Percentiles rank a stretch among this genome's conserved stretches.
Evolutionary conservation across 2,113 vertebrate genomes (phyloP).

Genomic region (Terrapene triunguis): DNA sequence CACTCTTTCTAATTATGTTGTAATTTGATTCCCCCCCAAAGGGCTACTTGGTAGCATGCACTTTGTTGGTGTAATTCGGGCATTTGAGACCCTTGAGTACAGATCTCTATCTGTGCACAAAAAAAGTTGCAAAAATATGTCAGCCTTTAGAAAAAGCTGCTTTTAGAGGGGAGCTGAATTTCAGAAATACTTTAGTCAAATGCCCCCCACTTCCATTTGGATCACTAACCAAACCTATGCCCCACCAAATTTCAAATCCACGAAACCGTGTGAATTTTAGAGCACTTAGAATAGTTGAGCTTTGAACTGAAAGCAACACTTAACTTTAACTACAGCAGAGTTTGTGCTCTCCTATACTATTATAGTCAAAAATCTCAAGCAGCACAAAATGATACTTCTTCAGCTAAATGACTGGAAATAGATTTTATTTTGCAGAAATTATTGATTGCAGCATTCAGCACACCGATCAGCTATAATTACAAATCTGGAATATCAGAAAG

Average conservation of each 20-base stretch:
- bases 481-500: not conserved
- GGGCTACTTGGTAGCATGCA: too few relatives aligned
- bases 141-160: not conserved
- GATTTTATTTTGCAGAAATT: slow-evolving; percentile 35
- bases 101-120: too few relatives aligned
- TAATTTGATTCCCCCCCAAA: too few relatives aligned
- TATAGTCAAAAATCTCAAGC: not conserved
- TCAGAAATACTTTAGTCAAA: not conserved
- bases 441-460: slow-evolving; percentile 10
- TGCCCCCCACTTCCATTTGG: not conserved
- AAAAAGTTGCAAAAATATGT: not conserved
- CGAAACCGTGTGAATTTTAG: too few relatives aligned
- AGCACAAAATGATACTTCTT: not conserved
- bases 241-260: not conserved
- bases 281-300: not conserved
- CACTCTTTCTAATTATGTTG: too few relatives aligned
- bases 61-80: too few relatives aligned
- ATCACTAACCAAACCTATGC: not conserved
- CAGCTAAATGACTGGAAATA: slow-evolving; percentile 38
- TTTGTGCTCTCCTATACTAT: not conserved
- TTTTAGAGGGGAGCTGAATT: not conserved
- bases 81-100: too few relatives aligned
- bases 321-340: not conserved
- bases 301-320: not conserved
- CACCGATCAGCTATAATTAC: not conserved